Conservation (phyloP, 2,113 vertebrate species). For the Strigops habroptila region DNA sequence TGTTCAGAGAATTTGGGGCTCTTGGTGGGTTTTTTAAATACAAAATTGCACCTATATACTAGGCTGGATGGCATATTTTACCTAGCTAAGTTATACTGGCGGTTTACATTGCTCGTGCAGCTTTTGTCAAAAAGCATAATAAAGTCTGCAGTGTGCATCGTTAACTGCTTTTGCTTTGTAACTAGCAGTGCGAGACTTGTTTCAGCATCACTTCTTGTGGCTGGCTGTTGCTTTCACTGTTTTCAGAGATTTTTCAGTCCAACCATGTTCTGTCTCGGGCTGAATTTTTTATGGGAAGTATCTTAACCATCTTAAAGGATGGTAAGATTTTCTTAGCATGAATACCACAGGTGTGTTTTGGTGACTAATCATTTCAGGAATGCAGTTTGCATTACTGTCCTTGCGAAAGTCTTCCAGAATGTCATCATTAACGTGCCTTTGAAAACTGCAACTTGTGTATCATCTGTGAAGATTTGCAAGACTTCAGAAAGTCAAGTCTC, state of each 20-base stretch:
- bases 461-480: not conserved
- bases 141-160: rapidly evolving
- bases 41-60: not conserved
- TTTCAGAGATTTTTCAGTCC: not conserved
- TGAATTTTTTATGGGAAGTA: not conserved
- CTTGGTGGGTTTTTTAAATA: not conserved
- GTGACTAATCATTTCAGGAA: not conserved
- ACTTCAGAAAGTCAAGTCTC: not conserved
- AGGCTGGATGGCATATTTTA: not conserved
- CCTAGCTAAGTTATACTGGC: rapidly evolving
- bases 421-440: not conserved
- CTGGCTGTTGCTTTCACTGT: not conserved
- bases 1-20: not conserved
- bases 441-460: not conserved
- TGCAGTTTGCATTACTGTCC: not conserved
- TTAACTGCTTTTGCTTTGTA: not conserved
- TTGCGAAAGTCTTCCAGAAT: not conserved
- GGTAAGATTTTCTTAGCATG: not conserved
- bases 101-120: not conserved
- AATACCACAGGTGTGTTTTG: not conserved
- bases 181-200: not conserved
- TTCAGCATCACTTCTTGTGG: not conserved
- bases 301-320: not conserved
- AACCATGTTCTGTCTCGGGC: not conserved
- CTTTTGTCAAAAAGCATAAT: not conserved